phyloP scores from a whole-genome alignment of 2,888 invertebrate genomes.

The Pterostichus niger region DNA sequence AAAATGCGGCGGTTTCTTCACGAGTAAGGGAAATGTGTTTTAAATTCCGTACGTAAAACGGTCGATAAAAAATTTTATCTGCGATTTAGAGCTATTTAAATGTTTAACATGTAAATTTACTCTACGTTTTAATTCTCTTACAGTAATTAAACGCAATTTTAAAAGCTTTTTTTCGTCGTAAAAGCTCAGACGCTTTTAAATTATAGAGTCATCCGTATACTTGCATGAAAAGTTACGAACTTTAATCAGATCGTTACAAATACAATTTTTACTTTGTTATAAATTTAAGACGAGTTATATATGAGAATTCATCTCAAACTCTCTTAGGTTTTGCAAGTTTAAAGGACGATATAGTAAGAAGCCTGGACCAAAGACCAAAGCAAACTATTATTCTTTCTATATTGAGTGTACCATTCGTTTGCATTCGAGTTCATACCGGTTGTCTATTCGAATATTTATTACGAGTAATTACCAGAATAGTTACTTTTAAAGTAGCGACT shows the following conservation, averaged over 20 bases:
- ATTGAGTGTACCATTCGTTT: too few relatives aligned
- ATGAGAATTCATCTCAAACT: too few relatives aligned
- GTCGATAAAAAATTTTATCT: slow-evolving; percentile 59
- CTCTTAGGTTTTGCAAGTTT: too few relatives aligned
- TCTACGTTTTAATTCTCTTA: slow-evolving; percentile 63
- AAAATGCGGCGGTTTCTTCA: slow-evolving; percentile 7
- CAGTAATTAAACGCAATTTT: slow-evolving; percentile 64
- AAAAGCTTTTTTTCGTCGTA: slow-evolving; percentile 62
- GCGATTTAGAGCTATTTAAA: slow-evolving; percentile 63
- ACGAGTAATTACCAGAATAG: too few relatives aligned
- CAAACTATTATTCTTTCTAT: too few relatives aligned
- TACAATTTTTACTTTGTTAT: not conserved
- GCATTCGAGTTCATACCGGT: too few relatives aligned
- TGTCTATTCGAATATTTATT: too few relatives aligned
- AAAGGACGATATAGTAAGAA: too few relatives aligned
- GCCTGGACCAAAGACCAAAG: too few relatives aligned
- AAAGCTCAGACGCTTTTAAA: slow-evolving; percentile 60
- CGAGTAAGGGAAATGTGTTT: slow-evolving; percentile 43
- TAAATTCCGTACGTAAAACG: slow-evolving; percentile 50
- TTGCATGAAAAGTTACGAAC: slow-evolving; percentile 14
- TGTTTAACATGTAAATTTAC: slow-evolving; percentile 66
- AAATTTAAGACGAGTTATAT: not conserved
- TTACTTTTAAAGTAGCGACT: too few relatives aligned
- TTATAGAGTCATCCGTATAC: slow-evolving; percentile 34
- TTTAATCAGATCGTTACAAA: slow-evolving; percentile 20